Conservation (phyloP, 2,797 vertebrate genomes). For the Graptemys geographica region DNA sequence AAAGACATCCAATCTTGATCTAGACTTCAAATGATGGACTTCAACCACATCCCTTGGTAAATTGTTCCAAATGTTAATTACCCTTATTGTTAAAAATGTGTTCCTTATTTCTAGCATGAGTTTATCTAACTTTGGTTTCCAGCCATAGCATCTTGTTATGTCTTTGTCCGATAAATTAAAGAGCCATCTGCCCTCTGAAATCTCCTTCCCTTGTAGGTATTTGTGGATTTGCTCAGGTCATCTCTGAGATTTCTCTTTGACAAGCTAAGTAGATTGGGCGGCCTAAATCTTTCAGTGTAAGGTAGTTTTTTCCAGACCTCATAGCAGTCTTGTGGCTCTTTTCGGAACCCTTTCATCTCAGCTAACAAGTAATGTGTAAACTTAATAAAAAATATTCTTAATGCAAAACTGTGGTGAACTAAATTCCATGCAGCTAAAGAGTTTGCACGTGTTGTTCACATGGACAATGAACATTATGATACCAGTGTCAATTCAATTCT, state of each 20-base stretch:
- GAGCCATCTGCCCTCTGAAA: background rate
- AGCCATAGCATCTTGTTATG: background rate
- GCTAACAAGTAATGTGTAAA: slow-evolving; percentile 48
- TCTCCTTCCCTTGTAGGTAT: background rate
- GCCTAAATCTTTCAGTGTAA: background rate
- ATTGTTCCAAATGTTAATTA: background rate
- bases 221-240: background rate
- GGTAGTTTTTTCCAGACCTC: background rate
- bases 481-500: slow-evolving; percentile 32
- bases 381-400: slow-evolving; percentile 8
- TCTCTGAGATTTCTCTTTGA: background rate
- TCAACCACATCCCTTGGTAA: background rate
- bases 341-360: slow-evolving; percentile 44
- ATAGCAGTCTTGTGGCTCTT: slow-evolving; percentile 45
- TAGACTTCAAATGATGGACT: background rate
- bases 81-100: background rate
- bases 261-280: background rate
- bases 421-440: slow-evolving; percentile 43
- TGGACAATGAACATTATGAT: slow-evolving; percentile 43
- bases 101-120: background rate
- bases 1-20: background rate
- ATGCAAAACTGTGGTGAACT: slow-evolving; percentile 34
- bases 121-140: background rate
- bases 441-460: slow-evolving; percentile 5
- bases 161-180: background rate